Base-by-base conservation (phyloP, 2,888 invertebrate species). In the Hypena proboscidalis region DNA sequence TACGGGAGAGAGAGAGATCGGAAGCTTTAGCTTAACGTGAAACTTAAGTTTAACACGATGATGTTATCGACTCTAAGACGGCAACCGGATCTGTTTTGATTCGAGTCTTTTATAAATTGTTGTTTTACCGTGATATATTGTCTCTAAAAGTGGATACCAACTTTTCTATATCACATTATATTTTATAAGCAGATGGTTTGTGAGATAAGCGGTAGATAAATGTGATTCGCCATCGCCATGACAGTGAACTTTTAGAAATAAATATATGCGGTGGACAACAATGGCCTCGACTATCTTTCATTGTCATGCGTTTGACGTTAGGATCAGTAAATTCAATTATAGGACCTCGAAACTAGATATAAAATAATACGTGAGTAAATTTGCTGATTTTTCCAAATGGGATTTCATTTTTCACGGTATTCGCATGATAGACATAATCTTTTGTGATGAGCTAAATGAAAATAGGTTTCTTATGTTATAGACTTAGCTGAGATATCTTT, bases 21-120 rank as follows among this genome's bases (percentile, higher is more conserved):
- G 11, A 2, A n/a, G n/a, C n/a, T n/a, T n/a, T n/a, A n/a, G n/a
- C n/a, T n/a, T n/a, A n/a, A n/a, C n/a, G n/a, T n/a, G n/a, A n/a
- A n/a, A n/a, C n/a, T n/a, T n/a, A n/a, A n/a, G n/a, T n/a, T n/a
- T n/a, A n/a, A n/a, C n/a, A n/a, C n/a, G n/a, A n/a, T n/a, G n/a
- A n/a, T n/a, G n/a, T n/a, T n/a, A n/a, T n/a, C n/a, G n/a, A n/a
- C n/a, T n/a, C n/a, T n/a, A n/a, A 53, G 44, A 60, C 46, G 48
- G 45, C 51, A 59, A 61, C 67, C 67, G 62, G 63, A 70, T 70
- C 56, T 65, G 69, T 71, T 70, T 72, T 71, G 68, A 72, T 67
- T 69, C 61, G 58, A 71, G 67, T 65, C 66, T 74, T 72, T 75
- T 74, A 73, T 75, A 74, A 77, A 77, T 77, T 58, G 73, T 67